Percentiles rank a stretch among this genome's conserved stretches.
Conservation (phyloP, 2,113 vertebrate species). For the Proteles cristata region DNA sequence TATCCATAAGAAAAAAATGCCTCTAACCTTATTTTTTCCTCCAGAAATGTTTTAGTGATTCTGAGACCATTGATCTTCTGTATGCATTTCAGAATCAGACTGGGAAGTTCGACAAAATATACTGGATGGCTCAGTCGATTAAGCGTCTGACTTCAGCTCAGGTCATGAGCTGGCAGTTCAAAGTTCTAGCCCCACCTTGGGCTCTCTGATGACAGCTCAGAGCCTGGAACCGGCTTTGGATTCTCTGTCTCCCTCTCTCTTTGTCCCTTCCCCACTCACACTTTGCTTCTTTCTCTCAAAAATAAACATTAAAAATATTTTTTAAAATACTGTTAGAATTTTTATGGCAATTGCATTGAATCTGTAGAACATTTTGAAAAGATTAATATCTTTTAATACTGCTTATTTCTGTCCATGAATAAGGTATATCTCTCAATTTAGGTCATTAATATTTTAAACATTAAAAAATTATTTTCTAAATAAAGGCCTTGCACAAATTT, state of each 20-base stretch:
- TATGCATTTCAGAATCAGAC: not conserved
- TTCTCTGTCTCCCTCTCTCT: too few species aligned
- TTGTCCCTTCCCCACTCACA: too few species aligned
- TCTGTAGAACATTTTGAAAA: not conserved
- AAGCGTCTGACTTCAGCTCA: too few species aligned
- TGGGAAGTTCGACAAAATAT: not conserved
- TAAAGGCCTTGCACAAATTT: not conserved
- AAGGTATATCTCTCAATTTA: not conserved
- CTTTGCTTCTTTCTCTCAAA: too few species aligned
- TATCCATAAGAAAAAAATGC: not conserved
- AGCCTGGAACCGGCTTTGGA: too few species aligned
- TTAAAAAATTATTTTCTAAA: not conserved
- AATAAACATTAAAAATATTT: too few species aligned
- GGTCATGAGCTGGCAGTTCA: too few species aligned
- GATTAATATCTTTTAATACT: not conserved
- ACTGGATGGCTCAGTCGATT: not conserved
- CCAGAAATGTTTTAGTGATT: not conserved
- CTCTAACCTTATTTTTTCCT: not conserved
- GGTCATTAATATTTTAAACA: not conserved
- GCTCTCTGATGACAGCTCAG: too few species aligned
- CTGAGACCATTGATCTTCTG: not conserved
- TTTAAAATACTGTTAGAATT: not conserved
- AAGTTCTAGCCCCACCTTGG: too few species aligned
- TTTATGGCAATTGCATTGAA: not conserved
- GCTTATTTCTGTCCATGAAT: not conserved